Evolutionary conservation across 2,113 vertebrate species (phyloP).

Genomic region (Manacus vitellinus): DNA sequence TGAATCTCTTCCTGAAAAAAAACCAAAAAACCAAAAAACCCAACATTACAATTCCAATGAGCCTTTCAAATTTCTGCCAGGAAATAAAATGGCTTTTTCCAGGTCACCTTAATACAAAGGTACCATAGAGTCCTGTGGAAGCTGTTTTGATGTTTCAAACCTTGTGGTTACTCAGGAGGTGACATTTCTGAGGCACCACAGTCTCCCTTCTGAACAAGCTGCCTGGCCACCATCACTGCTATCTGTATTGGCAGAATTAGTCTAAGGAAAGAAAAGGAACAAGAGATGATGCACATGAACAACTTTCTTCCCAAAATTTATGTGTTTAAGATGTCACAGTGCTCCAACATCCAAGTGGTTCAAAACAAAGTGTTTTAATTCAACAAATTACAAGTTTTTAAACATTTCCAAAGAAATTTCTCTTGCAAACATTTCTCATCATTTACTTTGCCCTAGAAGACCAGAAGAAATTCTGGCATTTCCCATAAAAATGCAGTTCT

Average conservation of each 20-base stretch:
- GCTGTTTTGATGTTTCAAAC: neutral
- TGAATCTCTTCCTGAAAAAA: neutral
- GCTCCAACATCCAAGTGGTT: neutral
- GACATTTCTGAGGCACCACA: neutral
- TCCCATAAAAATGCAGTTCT: neutral
- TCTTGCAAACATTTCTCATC: neutral
- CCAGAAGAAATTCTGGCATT: neutral
- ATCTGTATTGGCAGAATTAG: fast-evolving
- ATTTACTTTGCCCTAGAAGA: neutral
- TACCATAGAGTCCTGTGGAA: fast-evolving
- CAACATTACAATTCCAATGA: neutral
- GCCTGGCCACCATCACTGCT: neutral
- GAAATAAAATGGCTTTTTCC: neutral
- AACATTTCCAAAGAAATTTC: neutral
- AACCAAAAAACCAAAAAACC: neutral
- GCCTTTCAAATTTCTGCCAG: neutral
- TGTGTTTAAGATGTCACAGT: neutral
- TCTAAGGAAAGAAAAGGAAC: neutral
- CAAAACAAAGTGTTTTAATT: neutral
- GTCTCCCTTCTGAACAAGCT: neutral
- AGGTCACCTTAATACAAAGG: neutral
- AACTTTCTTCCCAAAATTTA: neutral
- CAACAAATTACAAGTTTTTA: neutral
- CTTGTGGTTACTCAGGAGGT: neutral
- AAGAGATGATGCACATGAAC: fast-evolving